phyloP scores from a whole-genome alignment of 2,888 invertebrate species.

The Tillus elongatus region DNA sequence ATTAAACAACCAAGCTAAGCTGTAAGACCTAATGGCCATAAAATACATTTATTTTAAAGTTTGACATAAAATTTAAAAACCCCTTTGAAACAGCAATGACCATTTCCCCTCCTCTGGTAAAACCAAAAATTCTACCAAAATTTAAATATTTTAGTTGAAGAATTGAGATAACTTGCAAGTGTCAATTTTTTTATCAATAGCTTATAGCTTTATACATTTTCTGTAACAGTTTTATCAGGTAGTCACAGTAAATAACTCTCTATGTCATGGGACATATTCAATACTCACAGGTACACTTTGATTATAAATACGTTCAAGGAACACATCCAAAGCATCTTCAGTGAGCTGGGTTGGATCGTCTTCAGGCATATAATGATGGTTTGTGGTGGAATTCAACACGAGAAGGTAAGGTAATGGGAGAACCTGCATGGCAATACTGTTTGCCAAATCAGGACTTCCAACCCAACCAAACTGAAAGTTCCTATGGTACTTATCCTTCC shows the following conservation, averaged over 20 bases:
- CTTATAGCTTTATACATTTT: too few species aligned
- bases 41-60: too few species aligned
- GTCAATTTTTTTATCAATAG: too few species aligned
- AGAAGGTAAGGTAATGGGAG: constrained; percentile 76
- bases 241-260: neutral
- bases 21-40: too few species aligned
- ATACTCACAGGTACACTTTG: constrained; percentile 65
- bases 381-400: constrained; percentile 85
- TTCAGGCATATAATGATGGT: constrained; percentile 83
- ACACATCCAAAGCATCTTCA: constrained; percentile 59
- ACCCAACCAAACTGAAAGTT: constrained; percentile 94
- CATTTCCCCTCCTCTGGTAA: too few species aligned
- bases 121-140: too few species aligned
- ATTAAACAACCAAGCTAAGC: too few species aligned
- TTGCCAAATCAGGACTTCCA: constrained; percentile 80
- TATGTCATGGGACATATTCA: neutral
- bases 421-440: constrained; percentile 85
- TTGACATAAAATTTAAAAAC: too few species aligned
- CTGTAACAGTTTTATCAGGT: too few species aligned
- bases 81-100: too few species aligned
- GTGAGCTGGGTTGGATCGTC: constrained; percentile 32
- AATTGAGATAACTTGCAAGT: too few species aligned
- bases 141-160: too few species aligned
- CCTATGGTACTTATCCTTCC: constrained; percentile 70
- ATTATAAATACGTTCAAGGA: constrained; percentile 67